Percentiles rank a stretch among this genome's conserved stretches.
phyloP scores from a whole-genome alignment of 2,797 vertebrate genomes.

The Phalloptychus januarius region DNA sequence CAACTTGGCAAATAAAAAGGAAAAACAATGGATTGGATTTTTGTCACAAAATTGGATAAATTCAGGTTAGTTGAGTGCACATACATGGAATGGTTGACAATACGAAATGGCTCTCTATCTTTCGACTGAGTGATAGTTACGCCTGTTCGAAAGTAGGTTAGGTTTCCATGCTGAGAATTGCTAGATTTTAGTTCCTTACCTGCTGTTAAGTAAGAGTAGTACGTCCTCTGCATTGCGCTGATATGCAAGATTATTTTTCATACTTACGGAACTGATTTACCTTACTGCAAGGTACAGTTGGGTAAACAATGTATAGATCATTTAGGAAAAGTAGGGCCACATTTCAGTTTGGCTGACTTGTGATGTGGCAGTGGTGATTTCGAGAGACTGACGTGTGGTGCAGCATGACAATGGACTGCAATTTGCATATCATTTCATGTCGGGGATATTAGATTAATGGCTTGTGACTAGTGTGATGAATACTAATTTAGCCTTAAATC shows the following conservation, averaged over 20 bases:
- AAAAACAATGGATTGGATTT: neutral
- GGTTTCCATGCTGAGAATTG: neutral
- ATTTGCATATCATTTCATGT: conserved; percentile 83
- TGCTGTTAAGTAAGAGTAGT: neutral
- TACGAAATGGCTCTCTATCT: neutral
- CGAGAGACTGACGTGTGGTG: conserved; percentile 68
- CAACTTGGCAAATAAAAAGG: neutral
- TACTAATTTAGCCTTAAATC: conserved; percentile 80
- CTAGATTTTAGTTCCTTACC: neutral
- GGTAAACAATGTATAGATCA: conserved; percentile 10
- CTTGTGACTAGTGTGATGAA: conserved; percentile 81
- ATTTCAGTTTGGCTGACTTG: conserved; percentile 43
- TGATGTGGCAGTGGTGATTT: conserved; percentile 72
- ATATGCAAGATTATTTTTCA: neutral
- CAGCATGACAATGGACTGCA: conserved; percentile 73
- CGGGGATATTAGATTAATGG: conserved; percentile 81
- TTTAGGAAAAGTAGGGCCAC: conserved; percentile 16
- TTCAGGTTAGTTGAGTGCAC: neutral
- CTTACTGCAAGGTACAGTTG: neutral
- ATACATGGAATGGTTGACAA: neutral
- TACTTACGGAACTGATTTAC: neutral
- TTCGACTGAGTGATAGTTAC: neutral
- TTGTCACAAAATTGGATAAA: neutral
- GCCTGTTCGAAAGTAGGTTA: neutral
- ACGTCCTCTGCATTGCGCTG: neutral